Conservation (phyloP, 2,888 invertebrate species). For the Polia nebulosa region DNA sequence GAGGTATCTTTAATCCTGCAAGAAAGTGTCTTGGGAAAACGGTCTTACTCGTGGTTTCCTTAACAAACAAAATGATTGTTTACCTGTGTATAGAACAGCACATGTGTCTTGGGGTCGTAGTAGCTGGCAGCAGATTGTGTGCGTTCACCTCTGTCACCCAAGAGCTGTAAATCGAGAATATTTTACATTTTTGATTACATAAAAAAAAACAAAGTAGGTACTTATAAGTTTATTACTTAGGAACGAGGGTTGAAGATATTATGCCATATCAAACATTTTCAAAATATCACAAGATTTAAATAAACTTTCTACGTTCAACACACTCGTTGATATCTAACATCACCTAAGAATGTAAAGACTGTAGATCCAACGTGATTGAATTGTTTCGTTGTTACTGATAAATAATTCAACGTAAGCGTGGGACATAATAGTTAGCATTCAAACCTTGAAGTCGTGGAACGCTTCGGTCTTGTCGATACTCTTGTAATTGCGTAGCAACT, state of each 20-base stretch:
- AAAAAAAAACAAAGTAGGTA: not conserved
- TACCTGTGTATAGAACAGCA: constrained; percentile 95
- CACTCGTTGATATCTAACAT: not conserved
- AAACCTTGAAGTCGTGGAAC: constrained; percentile 94
- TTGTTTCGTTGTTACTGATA: constrained; percentile 47
- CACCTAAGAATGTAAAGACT: not conserved
- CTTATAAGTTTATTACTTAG: not conserved
- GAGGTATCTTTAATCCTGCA: too few relatives aligned
- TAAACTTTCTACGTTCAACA: constrained; percentile 26
- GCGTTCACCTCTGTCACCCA: constrained; percentile 93
- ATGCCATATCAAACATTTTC: not conserved
- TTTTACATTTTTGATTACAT: not conserved
- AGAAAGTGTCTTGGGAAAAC: not conserved
- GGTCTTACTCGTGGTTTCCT: too few relatives aligned
- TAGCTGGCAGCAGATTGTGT: constrained; percentile 94
- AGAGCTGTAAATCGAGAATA: constrained; percentile 79
- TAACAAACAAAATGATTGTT: not conserved
- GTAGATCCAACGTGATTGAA: constrained; percentile 31
- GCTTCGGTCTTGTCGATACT: constrained; percentile 92
- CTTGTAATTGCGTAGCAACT: constrained; percentile 93
- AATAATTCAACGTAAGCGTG: constrained; percentile 53
- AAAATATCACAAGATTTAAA: constrained; percentile 32
- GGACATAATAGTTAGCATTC: constrained; percentile 56
- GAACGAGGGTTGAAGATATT: not conserved
- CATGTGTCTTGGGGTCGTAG: constrained; percentile 93